Conservation (phyloP, 2,113 vertebrate species). For the Zapus hudsonius region DNA sequence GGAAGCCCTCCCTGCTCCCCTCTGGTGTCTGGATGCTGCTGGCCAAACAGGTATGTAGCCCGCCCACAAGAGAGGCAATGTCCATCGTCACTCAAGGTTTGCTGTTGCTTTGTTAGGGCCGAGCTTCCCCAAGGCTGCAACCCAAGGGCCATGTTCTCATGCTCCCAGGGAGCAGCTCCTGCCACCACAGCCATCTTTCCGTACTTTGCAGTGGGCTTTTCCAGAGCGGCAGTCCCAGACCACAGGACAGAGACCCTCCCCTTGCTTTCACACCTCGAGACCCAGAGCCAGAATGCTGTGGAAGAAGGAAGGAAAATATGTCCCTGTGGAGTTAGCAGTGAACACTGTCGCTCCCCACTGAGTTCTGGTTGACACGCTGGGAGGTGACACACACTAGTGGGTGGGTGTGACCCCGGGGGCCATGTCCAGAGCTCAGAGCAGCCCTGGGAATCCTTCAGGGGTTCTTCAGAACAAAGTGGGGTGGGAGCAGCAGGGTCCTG, state of each 20-base stretch:
- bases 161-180: not conserved
- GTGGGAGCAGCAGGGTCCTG: not conserved
- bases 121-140: not conserved
- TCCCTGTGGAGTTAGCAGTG: rapidly evolving
- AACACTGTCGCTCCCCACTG: rapidly evolving
- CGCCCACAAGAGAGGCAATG: not conserved
- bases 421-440: not conserved
- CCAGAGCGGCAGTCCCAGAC: not conserved
- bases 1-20: rapidly evolving
- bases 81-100: not conserved
- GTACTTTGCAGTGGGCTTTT: not conserved
- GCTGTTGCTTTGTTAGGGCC: not conserved
- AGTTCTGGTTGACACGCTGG: not conserved
- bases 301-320: too few relatives aligned
- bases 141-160: rapidly evolving
- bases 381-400: too few relatives aligned
- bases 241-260: not conserved
- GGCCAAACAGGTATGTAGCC: rapidly evolving
- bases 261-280: rapidly evolving
- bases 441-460: too few relatives aligned
- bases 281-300: not conserved
- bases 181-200: rapidly evolving
- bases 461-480: not conserved
- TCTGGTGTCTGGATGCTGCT: too few relatives aligned
- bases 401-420: not conserved